phyloP scores from a whole-genome alignment of 2,888 invertebrate species.

The Melieria omissa region DNA sequence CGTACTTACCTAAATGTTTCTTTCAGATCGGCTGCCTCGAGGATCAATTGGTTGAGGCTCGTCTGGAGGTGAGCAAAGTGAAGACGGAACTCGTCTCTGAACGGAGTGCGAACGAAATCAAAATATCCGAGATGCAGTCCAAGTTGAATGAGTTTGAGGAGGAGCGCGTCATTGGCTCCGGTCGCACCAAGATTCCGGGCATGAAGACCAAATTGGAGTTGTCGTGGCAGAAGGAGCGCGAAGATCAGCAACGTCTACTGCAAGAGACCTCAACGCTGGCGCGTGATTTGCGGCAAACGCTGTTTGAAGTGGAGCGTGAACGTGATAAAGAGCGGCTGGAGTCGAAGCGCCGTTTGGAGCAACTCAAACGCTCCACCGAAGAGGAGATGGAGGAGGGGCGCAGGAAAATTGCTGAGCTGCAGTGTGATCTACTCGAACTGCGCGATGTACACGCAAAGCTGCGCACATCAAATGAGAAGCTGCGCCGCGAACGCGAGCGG shows the following conservation, averaged over 20 bases:
- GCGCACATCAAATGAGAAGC: conserved; percentile 89
- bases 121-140: conserved; percentile 88
- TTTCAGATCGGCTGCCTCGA: conserved; percentile 79
- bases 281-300: conserved; percentile 85
- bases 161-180: conserved; percentile 83
- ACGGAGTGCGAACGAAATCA: conserved; percentile 85
- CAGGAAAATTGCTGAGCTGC: conserved; percentile 84
- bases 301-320: conserved; percentile 90
- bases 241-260: conserved; percentile 88
- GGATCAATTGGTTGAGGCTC: conserved; percentile 87
- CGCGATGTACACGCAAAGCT: conserved; percentile 92
- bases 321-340: conserved; percentile 89
- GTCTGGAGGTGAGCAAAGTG: conserved; percentile 82
- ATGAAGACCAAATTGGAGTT: conserved; percentile 88
- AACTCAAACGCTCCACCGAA: conserved; percentile 84
- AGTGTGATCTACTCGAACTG: conserved; percentile 87
- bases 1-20: neutral
- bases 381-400: conserved; percentile 91
- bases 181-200: conserved; percentile 86
- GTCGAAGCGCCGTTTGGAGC: conserved; percentile 85
- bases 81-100: conserved; percentile 92
- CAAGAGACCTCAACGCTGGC: conserved; percentile 92
- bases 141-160: conserved; percentile 81
- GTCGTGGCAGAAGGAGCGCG: conserved; percentile 94
- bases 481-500: conserved; percentile 87